Evolutionary conservation across 2,888 invertebrate species (phyloP), one percentile per base, ranked within the genome.

Genomic region (Miltochrista miniata): DNA sequence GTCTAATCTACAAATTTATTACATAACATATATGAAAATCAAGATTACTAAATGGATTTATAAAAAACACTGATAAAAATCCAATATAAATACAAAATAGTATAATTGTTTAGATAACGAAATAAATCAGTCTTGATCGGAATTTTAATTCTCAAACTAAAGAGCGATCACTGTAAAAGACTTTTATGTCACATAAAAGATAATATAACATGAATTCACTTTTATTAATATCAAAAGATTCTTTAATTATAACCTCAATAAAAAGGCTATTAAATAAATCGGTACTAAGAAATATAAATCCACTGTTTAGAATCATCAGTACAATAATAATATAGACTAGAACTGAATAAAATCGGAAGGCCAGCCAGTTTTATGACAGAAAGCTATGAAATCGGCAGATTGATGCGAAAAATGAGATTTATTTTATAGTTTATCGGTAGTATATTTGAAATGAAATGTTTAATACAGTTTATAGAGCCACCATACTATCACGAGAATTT

Each of bases 191-290:
- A n/a, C 15, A 33, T 42, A 10, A 31, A 42, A 33, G n/a, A 11
- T 15, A 10, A 24, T 24, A 24, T 24, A 24, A 24, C 18, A 24
- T 24, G 18, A 24, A 24, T 24, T 24, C 18, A 24, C 18, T n/a
- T 34, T 33, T 33, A 30, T 31, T 42, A 42, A 48, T 43, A 33
- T 30, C 7, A 36, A 48, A 43, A 38, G 33, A 15, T 33, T 9
- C 24, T 44, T 33, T 13, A 14, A 35, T 35, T 12, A 33, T 35
- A 10, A 42, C 44, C 29, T 52, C 45, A 45, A 53, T 66, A 60
- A 58, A 63, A 53, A 35, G 18, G 38, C 41, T 37, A 50, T 56
- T 47, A 61, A 57, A 47, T 44, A 53, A 57, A 49, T 58, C 41
- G 46, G 3, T 52, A 51, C 42, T 43, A 40, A 43, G 40, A 41